Evolutionary conservation across 2,797 vertebrate species (phyloP).

Genomic region (Arrhamphus sclerolepis): DNA sequence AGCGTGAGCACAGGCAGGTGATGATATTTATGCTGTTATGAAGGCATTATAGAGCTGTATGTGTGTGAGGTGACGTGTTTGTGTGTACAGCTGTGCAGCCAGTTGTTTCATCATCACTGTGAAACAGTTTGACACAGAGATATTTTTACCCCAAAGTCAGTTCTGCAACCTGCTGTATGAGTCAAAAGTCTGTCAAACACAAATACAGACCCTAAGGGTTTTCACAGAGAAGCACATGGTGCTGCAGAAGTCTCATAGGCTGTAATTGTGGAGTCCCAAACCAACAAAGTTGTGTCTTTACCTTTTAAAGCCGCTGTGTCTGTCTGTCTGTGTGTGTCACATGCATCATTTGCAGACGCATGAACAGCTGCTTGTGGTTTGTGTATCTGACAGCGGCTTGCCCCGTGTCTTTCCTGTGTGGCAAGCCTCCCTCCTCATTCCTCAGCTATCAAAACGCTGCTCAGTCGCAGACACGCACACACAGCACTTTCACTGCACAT

Average conservation of each 20-base stretch:
- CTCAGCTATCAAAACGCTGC: constrained; percentile 73
- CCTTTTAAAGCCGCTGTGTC: constrained; percentile 28
- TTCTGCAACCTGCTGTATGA: constrained; percentile 37
- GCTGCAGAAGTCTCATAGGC: constrained; percentile 13
- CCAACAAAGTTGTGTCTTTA: constrained; percentile 18
- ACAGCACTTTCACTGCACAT: constrained; percentile 55
- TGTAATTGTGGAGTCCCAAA: neutral
- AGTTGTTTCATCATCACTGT: constrained; percentile 59
- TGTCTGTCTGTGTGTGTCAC: constrained; percentile 30
- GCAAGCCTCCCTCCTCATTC: constrained; percentile 49
- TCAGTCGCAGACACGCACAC: constrained; percentile 44
- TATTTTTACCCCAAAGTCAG: constrained; percentile 64
- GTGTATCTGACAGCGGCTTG: constrained; percentile 64
- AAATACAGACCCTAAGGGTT: constrained; percentile 37
- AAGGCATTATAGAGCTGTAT: no score
- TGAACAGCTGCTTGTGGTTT: constrained; percentile 77
- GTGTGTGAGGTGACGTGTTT: neutral
- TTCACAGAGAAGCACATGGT: constrained; percentile 33
- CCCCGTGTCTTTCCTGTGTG: constrained; percentile 27
- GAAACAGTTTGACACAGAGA: constrained; percentile 59
- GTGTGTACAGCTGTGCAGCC: constrained; percentile 31
- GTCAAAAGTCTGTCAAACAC: constrained; percentile 46
- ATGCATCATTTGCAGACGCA: constrained; percentile 47
- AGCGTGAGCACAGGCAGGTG: neutral
- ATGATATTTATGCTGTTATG: neutral